These are phyloP conservation scores for Condylura cristata DNA, from an alignment of 2,113 vertebrate genomes.

Conservation along the genomic window DNA sequence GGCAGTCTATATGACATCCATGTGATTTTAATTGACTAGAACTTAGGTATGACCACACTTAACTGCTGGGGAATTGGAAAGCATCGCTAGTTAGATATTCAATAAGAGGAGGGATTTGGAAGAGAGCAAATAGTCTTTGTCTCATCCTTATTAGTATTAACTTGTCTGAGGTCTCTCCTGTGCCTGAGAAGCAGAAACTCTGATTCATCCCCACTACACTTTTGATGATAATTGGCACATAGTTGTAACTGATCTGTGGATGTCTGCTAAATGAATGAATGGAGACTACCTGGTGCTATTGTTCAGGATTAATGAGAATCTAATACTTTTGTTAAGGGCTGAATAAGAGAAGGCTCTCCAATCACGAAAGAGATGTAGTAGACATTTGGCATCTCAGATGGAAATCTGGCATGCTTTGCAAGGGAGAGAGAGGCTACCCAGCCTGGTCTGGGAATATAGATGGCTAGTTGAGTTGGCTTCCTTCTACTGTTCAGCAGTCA, in stretches of 20 bases:
- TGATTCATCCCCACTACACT: neutral
- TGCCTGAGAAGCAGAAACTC: neutral
- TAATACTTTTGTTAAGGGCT: neutral
- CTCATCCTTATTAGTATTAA: neutral
- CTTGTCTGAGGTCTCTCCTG: neutral
- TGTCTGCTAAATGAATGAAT: slow-evolving; percentile 16
- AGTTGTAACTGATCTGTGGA: neutral
- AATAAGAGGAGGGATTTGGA: neutral
- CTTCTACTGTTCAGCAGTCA: neutral
- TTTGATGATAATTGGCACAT: neutral
- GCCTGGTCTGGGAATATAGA: neutral
- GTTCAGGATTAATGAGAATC: neutral
- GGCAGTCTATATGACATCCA: neutral
- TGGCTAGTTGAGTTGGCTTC: neutral
- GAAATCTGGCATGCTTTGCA: neutral
- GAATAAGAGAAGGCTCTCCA: neutral
- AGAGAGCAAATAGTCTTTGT: neutral
- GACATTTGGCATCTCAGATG: neutral
- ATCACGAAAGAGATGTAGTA: neutral
- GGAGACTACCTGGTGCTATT: neutral
- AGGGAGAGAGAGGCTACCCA: neutral
- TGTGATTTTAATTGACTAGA: neutral
- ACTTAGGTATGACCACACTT: neutral
- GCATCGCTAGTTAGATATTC: neutral
- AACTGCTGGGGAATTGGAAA: neutral